Percentiles rank a stretch among this genome's conserved stretches.
These are phyloP conservation scores for Pelodytes ibericus DNA, from an alignment of 2,797 vertebrate species.

Conservation along the genomic window DNA sequence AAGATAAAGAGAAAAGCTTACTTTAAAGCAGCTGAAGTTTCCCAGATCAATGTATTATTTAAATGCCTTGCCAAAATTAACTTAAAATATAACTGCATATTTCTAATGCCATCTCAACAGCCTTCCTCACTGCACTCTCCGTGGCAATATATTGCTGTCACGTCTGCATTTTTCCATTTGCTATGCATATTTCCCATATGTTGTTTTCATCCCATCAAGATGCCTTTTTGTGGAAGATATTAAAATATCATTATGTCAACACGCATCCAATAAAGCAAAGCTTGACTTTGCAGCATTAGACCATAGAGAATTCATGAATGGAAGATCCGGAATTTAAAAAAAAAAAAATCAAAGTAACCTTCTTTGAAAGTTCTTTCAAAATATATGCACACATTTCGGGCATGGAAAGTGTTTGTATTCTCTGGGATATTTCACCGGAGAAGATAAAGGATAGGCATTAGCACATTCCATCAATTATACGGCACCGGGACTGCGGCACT, in stretches of 20 bases:
- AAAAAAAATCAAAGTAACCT: constrained; percentile 19
- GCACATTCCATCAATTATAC: constrained; percentile 51
- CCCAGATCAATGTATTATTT: not conserved
- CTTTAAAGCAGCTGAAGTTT: too few relatives aligned
- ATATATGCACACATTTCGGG: constrained; percentile 13
- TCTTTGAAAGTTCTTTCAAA: constrained; percentile 12
- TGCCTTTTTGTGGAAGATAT: constrained; percentile 20
- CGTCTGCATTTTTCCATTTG: constrained; percentile 14
- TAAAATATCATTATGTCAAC: constrained; percentile 31
- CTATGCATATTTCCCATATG: constrained; percentile 26
- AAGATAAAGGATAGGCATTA: constrained; percentile 36
- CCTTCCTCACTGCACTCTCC: not conserved
- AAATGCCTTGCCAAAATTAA: not conserved
- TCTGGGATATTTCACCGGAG: constrained; percentile 34
- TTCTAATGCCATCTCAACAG: not conserved
- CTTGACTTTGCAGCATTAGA: constrained; percentile 15
- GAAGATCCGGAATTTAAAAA: not conserved
- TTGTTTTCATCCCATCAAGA: constrained; percentile 21
- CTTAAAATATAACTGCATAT: not conserved
- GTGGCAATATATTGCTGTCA: constrained; percentile 18
- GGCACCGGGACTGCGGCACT: constrained; percentile 24
- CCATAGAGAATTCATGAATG: constrained; percentile 28
- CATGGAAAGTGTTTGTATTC: constrained; percentile 40
- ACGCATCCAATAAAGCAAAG: constrained; percentile 20
- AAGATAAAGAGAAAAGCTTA: not conserved